Percentiles rank a stretch among this genome's conserved stretches.
phyloP scores from a whole-genome alignment of 2,113 vertebrate species.

The Platichthys flesus region DNA sequence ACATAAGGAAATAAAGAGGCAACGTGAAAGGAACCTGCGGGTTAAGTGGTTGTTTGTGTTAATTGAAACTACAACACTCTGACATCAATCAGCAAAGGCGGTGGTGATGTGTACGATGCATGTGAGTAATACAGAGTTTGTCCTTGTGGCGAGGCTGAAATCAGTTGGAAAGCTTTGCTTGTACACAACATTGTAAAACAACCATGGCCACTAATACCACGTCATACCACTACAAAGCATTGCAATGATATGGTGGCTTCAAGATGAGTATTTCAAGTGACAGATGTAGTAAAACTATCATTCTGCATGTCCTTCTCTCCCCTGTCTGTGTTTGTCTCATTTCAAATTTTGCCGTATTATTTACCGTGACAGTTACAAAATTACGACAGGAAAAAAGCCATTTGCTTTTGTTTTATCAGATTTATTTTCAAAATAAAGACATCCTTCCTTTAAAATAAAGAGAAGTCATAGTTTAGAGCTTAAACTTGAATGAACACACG shows the following conservation, averaged over 20 bases:
- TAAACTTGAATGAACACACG: background rate
- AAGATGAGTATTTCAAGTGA: constrained; percentile 49
- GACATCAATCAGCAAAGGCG: constrained; percentile 17
- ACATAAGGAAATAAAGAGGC: background rate
- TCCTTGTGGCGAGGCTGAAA: constrained; percentile 55
- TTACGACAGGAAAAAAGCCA: too few species aligned
- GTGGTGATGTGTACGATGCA: background rate
- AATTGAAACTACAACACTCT: constrained; percentile 27
- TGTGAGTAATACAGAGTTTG: constrained; percentile 4
- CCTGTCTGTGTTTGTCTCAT: background rate
- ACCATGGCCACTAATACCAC: constrained; percentile 25
- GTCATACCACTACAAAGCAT: constrained; percentile 52
- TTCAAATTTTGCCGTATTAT: background rate
- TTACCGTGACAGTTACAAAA: too few species aligned
- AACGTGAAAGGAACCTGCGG: background rate
- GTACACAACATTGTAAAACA: constrained; percentile 19
- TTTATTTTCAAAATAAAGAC: too few species aligned
- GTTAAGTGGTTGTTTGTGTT: constrained; percentile 7
- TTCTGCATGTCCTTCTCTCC: background rate
- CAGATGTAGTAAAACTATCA: constrained; percentile 37
- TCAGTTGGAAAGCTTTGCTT: constrained; percentile 54
- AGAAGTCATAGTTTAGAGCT: background rate
- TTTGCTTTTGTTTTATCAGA: too few species aligned
- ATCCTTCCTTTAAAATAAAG: background rate
- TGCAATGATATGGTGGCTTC: constrained; percentile 39